Evolutionary conservation across 2,888 invertebrate genomes (phyloP).

Genomic region (Ecdyonurus torrentis): DNA sequence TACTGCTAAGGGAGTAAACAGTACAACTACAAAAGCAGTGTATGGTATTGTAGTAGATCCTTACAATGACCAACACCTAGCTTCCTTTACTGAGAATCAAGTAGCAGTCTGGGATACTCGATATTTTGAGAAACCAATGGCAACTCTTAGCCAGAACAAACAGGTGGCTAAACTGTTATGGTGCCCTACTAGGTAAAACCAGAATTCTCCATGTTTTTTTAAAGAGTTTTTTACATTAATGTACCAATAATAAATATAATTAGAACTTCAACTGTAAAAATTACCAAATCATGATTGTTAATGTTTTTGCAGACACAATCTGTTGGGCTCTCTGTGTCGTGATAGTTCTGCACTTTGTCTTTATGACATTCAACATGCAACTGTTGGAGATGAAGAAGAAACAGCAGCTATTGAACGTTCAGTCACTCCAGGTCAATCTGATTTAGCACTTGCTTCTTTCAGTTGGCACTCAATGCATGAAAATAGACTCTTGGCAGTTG

Average conservation of each 20-base stretch:
- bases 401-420: slow-evolving; percentile 57
- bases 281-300: background rate
- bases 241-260: background rate
- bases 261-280: too few relatives aligned
- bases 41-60: slow-evolving; percentile 69
- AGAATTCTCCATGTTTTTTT: background rate
- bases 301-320: slow-evolving; percentile 35
- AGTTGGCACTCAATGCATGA: slow-evolving; percentile 77
- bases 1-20: slow-evolving; percentile 45
- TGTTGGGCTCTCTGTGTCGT: slow-evolving; percentile 64
- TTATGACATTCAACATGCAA: slow-evolving; percentile 67
- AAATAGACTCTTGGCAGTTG: slow-evolving; percentile 54
- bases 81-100: slow-evolving; percentile 66
- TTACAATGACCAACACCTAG: slow-evolving; percentile 57
- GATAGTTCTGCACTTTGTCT: slow-evolving; percentile 61
- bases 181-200: slow-evolving; percentile 64
- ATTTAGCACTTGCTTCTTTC: slow-evolving; percentile 44
- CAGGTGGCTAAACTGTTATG: slow-evolving; percentile 61
- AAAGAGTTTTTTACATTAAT: background rate
- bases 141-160: slow-evolving; percentile 50
- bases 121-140: slow-evolving; percentile 66
- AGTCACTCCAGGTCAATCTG: slow-evolving; percentile 25
- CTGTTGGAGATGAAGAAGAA: slow-evolving; percentile 51
- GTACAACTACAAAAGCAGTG: slow-evolving; percentile 63
- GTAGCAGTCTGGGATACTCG: slow-evolving; percentile 80